These are phyloP conservation scores for Punctoribates punctum DNA, from an alignment of 2,888 invertebrate genomes.

Conservation along the genomic window DNA sequence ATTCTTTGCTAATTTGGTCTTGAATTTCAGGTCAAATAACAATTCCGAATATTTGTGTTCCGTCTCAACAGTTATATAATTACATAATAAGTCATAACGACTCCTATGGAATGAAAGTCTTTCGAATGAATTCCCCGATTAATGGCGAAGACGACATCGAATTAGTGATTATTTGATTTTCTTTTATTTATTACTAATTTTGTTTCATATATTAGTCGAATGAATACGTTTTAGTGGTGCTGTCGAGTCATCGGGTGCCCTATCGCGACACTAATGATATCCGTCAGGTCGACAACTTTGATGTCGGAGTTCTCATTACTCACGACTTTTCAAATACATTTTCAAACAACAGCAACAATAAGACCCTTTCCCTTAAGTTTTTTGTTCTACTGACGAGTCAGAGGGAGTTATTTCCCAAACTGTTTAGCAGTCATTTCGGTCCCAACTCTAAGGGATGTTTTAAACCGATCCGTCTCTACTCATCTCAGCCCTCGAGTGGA, in stretches of 20 bases:
- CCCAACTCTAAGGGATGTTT: slow-evolving; percentile 43
- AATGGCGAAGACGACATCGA: neutral
- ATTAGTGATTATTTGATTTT: neutral
- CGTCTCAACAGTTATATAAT: slow-evolving; percentile 65
- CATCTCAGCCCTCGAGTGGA: neutral
- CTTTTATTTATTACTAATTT: neutral
- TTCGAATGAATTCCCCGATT: slow-evolving; percentile 59
- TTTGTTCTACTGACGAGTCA: slow-evolving; percentile 62
- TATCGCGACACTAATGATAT: slow-evolving; percentile 62
- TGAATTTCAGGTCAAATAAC: slow-evolving; percentile 58
- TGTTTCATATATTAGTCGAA: slow-evolving; percentile 20
- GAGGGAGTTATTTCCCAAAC: slow-evolving; percentile 58
- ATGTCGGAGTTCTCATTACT: slow-evolving; percentile 65
- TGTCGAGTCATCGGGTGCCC: slow-evolving; percentile 60
- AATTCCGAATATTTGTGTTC: slow-evolving; percentile 62
- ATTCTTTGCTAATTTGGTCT: slow-evolving; percentile 33
- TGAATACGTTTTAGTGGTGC: slow-evolving; percentile 65
- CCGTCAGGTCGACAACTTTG: slow-evolving; percentile 61
- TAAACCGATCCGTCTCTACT: slow-evolving; percentile 41
- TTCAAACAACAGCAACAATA: slow-evolving; percentile 49
- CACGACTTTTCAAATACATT: slow-evolving; percentile 54
- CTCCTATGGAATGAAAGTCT: slow-evolving; percentile 65
- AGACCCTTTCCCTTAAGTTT: slow-evolving; percentile 59
- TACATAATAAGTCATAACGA: slow-evolving; percentile 67
- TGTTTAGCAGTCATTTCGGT: slow-evolving; percentile 50